Conservation (phyloP, 2,888 invertebrate genomes). For the Stratiomys singularior region DNA sequence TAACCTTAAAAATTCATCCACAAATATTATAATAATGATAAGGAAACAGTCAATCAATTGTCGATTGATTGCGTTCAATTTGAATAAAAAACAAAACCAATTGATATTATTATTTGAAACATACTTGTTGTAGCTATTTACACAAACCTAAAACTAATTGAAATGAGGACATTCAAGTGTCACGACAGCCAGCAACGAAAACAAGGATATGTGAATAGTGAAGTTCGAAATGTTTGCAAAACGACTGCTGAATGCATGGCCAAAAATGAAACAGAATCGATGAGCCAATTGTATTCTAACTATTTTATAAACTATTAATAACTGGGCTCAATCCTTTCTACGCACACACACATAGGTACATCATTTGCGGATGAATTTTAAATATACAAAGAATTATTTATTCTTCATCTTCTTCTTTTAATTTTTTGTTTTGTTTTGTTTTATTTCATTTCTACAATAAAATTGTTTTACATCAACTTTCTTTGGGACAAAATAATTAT, state of each 20-base stretch:
- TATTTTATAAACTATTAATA: neutral
- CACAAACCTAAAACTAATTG: neutral
- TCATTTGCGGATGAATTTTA: conserved; percentile 28
- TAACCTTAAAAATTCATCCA: conserved; percentile 37
- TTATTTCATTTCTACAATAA: neutral
- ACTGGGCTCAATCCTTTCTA: neutral
- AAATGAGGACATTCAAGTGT: neutral
- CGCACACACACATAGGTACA: neutral
- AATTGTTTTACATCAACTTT: conserved; percentile 4
- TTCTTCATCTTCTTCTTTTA: too few relatives aligned
- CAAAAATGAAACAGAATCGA: neutral
- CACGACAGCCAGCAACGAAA: neutral
- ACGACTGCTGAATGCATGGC: neutral
- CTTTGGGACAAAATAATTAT: conserved; percentile 20
- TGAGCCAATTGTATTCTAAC: neutral
- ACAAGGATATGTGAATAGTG: neutral
- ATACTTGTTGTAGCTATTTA: neutral
- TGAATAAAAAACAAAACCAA: neutral
- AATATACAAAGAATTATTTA: conserved; percentile 7
- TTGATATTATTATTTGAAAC: neutral
- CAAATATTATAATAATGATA: conserved; percentile 18
- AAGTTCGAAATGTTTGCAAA: neutral
- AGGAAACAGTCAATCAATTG: neutral
- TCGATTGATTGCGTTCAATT: neutral
- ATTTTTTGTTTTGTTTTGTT: too few relatives aligned